Conservation (phyloP, 2,113 vertebrate genomes). For the Siphamia tubifer region DNA sequence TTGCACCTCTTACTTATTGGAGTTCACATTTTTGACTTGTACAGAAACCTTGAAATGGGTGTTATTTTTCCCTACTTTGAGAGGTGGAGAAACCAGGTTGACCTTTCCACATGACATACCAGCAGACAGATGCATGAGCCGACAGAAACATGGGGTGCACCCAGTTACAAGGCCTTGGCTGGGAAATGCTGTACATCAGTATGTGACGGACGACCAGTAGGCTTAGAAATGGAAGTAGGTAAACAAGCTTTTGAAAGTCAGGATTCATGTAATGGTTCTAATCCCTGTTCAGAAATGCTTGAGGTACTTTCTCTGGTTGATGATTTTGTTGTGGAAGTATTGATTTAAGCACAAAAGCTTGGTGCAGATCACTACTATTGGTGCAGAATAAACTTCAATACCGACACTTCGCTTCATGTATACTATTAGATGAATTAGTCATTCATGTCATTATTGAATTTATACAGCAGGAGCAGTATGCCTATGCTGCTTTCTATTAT, state of each 20-base stretch:
- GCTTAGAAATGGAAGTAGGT: constrained; percentile 10
- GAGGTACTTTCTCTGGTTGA: constrained; percentile 7
- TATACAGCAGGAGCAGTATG: constrained; percentile 10
- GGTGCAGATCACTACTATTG: constrained; percentile 46
- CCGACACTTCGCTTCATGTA: constrained; percentile 8
- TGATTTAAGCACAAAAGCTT: constrained; percentile 41
- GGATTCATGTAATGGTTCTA: constrained; percentile 39
- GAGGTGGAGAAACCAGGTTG: constrained; percentile 56
- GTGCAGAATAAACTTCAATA: constrained; percentile 30
- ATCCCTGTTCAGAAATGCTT: constrained; percentile 37
- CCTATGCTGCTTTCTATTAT: background rate
- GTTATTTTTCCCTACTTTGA: constrained; percentile 24
- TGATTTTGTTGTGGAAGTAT: constrained; percentile 44
- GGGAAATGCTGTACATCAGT: constrained; percentile 28
- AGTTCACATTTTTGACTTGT: constrained; percentile 39
- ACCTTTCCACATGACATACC: constrained; percentile 74
- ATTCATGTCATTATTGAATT: constrained; percentile 32
- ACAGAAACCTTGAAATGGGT: constrained; percentile 43
- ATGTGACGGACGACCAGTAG: constrained; percentile 15
- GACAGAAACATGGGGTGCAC: constrained; percentile 55
- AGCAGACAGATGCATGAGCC: constrained; percentile 50
- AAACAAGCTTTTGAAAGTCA: constrained; percentile 58
- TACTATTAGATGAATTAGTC: constrained; percentile 46
- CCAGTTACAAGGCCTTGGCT: constrained; percentile 41
- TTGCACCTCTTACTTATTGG: constrained; percentile 11